Evolutionary conservation across 1,140 invertebrate species (phyloP).

Genomic region (Wiebesia pumilae): DNA sequence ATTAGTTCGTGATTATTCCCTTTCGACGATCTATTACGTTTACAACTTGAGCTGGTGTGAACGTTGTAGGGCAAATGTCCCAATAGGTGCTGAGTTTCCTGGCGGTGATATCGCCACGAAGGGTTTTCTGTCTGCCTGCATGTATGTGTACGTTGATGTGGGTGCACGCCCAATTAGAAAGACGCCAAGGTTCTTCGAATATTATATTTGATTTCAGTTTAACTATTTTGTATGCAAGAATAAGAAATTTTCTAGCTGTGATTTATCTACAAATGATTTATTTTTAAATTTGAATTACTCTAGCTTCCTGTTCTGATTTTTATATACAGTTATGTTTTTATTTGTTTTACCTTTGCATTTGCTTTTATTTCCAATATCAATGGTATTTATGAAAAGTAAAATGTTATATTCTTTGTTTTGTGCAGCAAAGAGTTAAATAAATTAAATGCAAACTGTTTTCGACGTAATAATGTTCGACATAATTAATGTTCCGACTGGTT

Average conservation of each 20-base stretch:
- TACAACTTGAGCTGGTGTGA: conserved; percentile 28
- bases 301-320: background rate
- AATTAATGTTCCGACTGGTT: background rate
- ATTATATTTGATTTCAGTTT: conserved; percentile 17
- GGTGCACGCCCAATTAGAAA: background rate
- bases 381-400: background rate
- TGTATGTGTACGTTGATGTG: background rate
- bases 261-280: background rate
- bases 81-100: background rate
- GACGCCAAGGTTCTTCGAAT: background rate
- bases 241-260: background rate
- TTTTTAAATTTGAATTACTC: background rate
- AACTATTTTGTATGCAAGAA: background rate
- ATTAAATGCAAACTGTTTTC: background rate
- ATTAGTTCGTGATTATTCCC: conserved; percentile 66
- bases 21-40: conserved; percentile 63
- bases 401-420: background rate
- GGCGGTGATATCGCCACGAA: conserved; percentile 20
- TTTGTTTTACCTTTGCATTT: background rate
- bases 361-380: background rate
- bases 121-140: too few species aligned
- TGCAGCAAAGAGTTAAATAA: background rate
- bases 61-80: conserved; percentile 47
- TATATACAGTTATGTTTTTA: background rate
- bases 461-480: background rate